These are phyloP conservation scores for Hydrochoerus hydrochaeris DNA, from an alignment of 2,113 vertebrate species.

Conservation along the genomic window DNA sequence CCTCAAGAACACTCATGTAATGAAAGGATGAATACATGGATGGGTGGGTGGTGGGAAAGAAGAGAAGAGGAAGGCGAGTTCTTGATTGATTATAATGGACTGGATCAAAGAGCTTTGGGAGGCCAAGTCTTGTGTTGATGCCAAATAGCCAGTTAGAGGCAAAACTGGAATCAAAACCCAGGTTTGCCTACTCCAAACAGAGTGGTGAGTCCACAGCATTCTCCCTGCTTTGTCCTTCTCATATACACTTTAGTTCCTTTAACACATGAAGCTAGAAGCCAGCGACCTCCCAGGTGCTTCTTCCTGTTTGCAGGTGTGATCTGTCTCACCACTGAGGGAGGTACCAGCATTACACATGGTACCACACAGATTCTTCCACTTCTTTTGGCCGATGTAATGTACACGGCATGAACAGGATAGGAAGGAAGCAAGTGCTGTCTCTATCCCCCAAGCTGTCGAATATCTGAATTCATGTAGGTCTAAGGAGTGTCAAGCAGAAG, in stretches of 20 bases:
- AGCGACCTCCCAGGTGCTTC: background rate
- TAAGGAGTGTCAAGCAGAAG: constrained; percentile 6
- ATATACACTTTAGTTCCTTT: background rate
- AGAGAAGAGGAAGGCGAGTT: background rate
- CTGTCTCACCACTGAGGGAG: background rate
- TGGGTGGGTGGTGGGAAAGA: background rate
- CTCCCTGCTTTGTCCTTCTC: background rate
- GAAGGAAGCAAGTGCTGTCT: background rate
- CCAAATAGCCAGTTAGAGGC: background rate
- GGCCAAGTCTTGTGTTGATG: background rate
- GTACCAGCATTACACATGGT: background rate
- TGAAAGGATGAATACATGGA: background rate
- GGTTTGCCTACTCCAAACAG: background rate
- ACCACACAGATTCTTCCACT: background rate
- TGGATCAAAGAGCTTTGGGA: background rate
- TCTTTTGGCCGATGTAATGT: background rate
- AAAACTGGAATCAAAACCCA: background rate
- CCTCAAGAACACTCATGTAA: background rate
- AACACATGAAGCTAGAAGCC: background rate
- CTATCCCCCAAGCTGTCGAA: background rate
- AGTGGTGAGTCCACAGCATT: background rate
- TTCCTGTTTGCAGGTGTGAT: background rate
- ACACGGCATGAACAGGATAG: background rate
- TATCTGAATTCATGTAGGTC: background rate
- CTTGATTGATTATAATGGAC: background rate